These are phyloP conservation scores for Psilopogon haemacephalus DNA, from an alignment of 2,113 vertebrate genomes.

Conservation along the genomic window DNA sequence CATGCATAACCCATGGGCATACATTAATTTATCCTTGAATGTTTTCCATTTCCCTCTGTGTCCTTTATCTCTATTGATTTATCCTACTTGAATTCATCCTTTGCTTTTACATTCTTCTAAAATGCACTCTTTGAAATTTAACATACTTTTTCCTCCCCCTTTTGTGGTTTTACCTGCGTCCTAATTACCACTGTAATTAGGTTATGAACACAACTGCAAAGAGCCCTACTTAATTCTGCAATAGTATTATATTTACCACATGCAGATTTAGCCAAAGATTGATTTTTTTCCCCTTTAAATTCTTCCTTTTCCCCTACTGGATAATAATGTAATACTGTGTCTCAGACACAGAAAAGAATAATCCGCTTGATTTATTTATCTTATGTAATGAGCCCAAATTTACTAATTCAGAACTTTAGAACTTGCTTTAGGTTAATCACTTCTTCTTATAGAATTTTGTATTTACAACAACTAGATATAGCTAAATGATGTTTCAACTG, in stretches of 20 bases:
- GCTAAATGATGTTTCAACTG: neutral
- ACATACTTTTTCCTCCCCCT: constrained; percentile 31
- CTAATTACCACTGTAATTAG: constrained; percentile 78
- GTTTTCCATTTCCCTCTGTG: constrained; percentile 78
- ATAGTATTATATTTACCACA: constrained; percentile 52
- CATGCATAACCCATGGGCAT: constrained; percentile 76
- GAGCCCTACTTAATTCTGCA: constrained; percentile 53
- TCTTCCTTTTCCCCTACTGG: constrained; percentile 45
- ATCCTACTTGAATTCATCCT: constrained; percentile 74
- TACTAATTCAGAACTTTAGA: constrained; percentile 31
- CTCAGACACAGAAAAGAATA: constrained; percentile 50
- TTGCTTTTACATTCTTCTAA: constrained; percentile 73
- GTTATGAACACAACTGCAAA: constrained; percentile 71
- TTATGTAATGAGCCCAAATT: constrained; percentile 31
- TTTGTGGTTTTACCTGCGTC: constrained; percentile 73
- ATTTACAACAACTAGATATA: neutral
- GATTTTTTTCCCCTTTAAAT: constrained; percentile 31
- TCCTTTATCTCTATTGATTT: constrained; percentile 77
- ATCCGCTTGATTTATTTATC: constrained; percentile 56
- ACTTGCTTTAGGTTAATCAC: constrained; percentile 6
- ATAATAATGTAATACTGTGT: constrained; percentile 14
- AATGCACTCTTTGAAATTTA: constrained; percentile 69
- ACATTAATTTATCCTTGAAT: constrained; percentile 79
- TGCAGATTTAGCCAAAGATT: constrained; percentile 36
- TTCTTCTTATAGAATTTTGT: neutral